These are phyloP conservation scores for Myodes glareolus DNA, from an alignment of 2,113 vertebrate genomes.

Conservation along the genomic window DNA sequence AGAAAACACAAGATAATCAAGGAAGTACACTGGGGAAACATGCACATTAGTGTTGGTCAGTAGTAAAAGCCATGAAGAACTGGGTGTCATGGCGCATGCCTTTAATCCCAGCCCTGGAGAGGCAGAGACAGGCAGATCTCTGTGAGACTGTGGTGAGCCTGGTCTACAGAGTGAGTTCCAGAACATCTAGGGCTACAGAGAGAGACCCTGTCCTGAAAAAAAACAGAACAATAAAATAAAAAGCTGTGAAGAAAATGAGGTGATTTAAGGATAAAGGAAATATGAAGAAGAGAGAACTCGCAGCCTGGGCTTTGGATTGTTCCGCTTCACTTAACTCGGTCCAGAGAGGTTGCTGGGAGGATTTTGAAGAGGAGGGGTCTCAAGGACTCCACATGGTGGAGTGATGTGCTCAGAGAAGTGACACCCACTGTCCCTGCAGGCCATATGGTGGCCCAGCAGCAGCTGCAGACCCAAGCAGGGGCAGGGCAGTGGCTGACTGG, in stretches of 20 bases:
- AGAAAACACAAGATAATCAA: background rate
- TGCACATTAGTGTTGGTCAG: background rate
- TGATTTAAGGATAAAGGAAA: background rate
- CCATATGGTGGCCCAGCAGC: fast-evolving
- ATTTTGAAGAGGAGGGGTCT: background rate
- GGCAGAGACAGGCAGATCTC: background rate
- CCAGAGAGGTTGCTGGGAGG: background rate
- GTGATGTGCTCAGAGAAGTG: fast-evolving
- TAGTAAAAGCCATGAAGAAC: background rate
- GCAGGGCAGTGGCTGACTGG: fast-evolving
- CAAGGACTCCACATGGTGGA: background rate
- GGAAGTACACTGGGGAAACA: background rate
- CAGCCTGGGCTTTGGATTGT: no score
- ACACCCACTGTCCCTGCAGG: fast-evolving
- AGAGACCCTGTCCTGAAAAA: background rate
- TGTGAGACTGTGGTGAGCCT: background rate
- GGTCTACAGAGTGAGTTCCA: background rate
- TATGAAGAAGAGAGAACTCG: background rate
- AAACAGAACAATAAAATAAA: background rate
- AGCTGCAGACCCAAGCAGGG: fast-evolving
- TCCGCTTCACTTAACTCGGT: no score
- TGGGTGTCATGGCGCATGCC: fast-evolving
- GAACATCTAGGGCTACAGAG: background rate
- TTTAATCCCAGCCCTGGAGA: background rate
- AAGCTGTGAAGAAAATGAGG: background rate